A percentile compares a stretch with the other conserved stretches of the same genome.
phyloP scores from a whole-genome alignment of 2,888 invertebrate genomes.

The Alentia gelatinosa region DNA sequence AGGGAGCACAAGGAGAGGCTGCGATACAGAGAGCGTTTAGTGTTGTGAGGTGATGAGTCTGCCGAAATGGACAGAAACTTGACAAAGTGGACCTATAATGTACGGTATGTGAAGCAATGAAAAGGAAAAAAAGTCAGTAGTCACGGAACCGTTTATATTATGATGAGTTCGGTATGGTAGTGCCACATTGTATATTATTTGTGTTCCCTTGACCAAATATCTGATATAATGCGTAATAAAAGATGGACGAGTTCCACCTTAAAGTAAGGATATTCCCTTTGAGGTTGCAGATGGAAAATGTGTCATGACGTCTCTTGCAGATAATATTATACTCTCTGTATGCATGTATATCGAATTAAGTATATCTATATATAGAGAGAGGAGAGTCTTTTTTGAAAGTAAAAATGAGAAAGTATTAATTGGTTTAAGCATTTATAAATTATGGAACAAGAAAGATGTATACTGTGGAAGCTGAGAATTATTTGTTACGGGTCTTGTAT shows the following conservation, averaged over 20 bases:
- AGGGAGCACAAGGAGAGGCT: neutral
- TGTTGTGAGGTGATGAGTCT: neutral
- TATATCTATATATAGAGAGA: conserved; percentile 31
- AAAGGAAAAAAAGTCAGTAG: neutral
- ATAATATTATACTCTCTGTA: conserved; percentile 26
- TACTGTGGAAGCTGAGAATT: neutral
- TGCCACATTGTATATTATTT: conserved; percentile 9
- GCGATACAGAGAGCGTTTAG: neutral
- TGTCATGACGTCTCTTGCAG: conserved; percentile 15
- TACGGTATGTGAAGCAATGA: neutral
- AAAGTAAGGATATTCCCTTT: neutral
- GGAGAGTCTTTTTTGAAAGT: neutral
- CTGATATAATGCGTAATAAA: neutral
- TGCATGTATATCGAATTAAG: conserved; percentile 28
- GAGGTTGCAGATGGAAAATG: neutral
- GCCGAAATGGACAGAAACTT: neutral
- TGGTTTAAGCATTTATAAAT: neutral
- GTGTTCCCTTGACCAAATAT: conserved; percentile 40
- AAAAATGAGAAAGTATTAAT: conserved; percentile 12
- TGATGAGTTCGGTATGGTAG: neutral
- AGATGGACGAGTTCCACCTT: neutral
- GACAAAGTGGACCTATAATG: neutral
- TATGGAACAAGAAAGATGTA: neutral
- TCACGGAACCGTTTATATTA: neutral
- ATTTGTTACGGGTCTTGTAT: conserved; percentile 18